Evolutionary conservation across 2,113 vertebrate species (phyloP).

Genomic region (Cranoglanis bouderius): DNA sequence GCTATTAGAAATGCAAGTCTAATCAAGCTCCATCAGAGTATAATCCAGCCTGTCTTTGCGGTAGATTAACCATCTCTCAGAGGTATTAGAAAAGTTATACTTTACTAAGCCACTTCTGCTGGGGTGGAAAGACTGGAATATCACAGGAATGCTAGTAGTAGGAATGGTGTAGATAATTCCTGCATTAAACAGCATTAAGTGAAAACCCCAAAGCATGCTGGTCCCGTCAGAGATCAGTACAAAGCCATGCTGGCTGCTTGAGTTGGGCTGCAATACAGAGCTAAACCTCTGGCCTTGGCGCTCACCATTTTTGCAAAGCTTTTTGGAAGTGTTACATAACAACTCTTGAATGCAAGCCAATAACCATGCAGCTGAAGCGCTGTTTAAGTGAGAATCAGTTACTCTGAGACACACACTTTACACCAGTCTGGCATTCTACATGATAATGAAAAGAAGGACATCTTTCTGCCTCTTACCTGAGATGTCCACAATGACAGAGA

Average conservation of each 20-base stretch:
- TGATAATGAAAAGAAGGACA: neutral
- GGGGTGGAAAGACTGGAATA: slow-evolving; percentile 63
- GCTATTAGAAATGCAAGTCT: slow-evolving; percentile 1
- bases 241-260: slow-evolving; percentile 24
- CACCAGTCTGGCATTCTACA: neutral
- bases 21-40: slow-evolving; percentile 15
- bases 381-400: neutral
- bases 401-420: slow-evolving; percentile 12
- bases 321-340: slow-evolving; percentile 19
- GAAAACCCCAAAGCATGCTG: slow-evolving; percentile 67
- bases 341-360: slow-evolving; percentile 6
- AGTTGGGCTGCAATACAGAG: slow-evolving; percentile 44
- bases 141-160: slow-evolving; percentile 59
- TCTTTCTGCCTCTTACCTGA: slow-evolving; percentile 47
- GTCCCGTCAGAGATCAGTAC: slow-evolving; percentile 34
- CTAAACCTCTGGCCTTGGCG: slow-evolving; percentile 36
- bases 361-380: slow-evolving; percentile 15
- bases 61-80: slow-evolving; percentile 54
- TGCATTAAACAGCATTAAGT: slow-evolving; percentile 71
- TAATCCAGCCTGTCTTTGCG: slow-evolving; percentile 60
- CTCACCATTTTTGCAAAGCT: slow-evolving; percentile 15
- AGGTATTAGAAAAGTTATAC: slow-evolving; percentile 62
- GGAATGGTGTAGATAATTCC: slow-evolving; percentile 70
- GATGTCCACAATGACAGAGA: slow-evolving; percentile 37
- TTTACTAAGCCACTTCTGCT: slow-evolving; percentile 60